These are phyloP conservation scores for Dermatophagoides farinae DNA, from an alignment of 1,140 invertebrate genomes.

Conservation along the genomic window DNA sequence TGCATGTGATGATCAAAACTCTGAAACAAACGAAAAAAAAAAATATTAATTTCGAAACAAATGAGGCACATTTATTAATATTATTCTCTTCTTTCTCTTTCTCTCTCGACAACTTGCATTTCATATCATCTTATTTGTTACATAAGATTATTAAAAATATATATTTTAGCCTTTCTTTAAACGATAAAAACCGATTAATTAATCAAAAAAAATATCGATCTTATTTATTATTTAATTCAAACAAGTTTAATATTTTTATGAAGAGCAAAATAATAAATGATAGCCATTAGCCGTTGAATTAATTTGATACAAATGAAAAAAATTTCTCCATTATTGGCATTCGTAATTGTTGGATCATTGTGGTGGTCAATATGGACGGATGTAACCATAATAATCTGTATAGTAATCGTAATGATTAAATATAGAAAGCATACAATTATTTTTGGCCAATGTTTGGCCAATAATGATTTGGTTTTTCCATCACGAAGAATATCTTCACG, in stretches of 20 bases:
- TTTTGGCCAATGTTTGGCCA: not conserved
- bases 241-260: not conserved
- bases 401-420: too few relatives aligned
- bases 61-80: too few relatives aligned
- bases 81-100: too few relatives aligned
- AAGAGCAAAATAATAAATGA: not conserved
- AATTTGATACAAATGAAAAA: too few relatives aligned
- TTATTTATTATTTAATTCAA: not conserved
- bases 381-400: not conserved
- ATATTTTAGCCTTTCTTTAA: too few relatives aligned
- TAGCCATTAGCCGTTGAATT: not conserved
- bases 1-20: too few relatives aligned
- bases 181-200: not conserved
- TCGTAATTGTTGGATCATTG: not conserved
- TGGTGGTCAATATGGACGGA: not conserved
- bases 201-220: not conserved
- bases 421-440: too few relatives aligned
- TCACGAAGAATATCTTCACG: constrained; percentile 2
- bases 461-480: not conserved
- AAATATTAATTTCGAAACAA: too few relatives aligned
- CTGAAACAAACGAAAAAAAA: too few relatives aligned
- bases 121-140: not conserved
- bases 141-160: not conserved
- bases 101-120: not conserved
- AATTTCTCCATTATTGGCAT: not conserved